Base-by-base conservation (phyloP, 2,797 vertebrate genomes). In the Xyrichtys novacula region DNA sequence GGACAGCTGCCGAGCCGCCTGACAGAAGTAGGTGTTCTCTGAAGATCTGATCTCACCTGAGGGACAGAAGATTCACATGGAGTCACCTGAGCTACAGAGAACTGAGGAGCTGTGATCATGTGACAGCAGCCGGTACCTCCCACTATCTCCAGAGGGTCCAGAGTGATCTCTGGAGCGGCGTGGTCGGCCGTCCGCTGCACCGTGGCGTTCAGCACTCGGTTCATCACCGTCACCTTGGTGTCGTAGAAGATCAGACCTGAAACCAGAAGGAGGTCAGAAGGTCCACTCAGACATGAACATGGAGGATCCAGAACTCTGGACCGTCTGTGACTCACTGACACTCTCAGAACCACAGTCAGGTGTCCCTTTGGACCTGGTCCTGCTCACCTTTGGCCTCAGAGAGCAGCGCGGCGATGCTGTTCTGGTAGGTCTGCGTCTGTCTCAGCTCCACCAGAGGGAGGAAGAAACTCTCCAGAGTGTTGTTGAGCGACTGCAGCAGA, bases 11-110 rank as follows among this genome's bases (percentile, higher is more conserved):
- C 96, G 89, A 0, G 97, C 97, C 0, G 98, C 98, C 89, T 99
- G 98, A 62, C 97, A 99, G 92, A 98, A 98, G 75, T 99, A 99
- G 0, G 98, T 98, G 65, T 98, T 98, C 78, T 99, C 98, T 0
- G 97, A 95, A 10, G 95, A 94, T 62, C 95, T 93, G 79, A 97
- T 95, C 88, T 99, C 97, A 57, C 97, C 98, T 99, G 38, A n/a
- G 9, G 10, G 16, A 44, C 2, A 67, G 25, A 50, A 42, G 46
- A 65, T 39, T 9, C 7, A 16, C n/a, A 19, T 39, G 6, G 53
- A 43, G 7, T 16, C 4, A 52, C 36, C 56, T 3, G 2, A 61
- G 43, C 26, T 10, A 4, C 11, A 4, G 44, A 49, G 42, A 19
- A 31, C 52, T 5, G 32, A 23, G 5, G n/a, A n/a, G n/a, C n/a